A percentile compares a stretch with the other conserved stretches of the same genome.
Evolutionary conservation across 2,113 vertebrate genomes (phyloP).

Genomic region (Lagopus leucura): DNA sequence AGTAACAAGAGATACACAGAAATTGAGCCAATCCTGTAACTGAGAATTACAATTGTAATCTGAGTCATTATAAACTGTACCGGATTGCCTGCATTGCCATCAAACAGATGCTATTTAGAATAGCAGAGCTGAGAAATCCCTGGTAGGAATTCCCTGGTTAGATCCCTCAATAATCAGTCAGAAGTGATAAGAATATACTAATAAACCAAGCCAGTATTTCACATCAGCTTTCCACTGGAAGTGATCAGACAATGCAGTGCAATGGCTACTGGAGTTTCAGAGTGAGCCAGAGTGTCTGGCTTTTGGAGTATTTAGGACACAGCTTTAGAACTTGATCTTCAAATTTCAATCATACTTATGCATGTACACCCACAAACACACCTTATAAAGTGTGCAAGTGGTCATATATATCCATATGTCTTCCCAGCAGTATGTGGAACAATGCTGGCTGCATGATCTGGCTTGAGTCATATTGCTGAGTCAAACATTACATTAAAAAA

Average conservation of each 20-base stretch:
- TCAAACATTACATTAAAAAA: background rate
- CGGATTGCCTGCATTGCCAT: background rate
- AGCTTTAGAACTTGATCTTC: background rate
- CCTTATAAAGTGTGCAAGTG: background rate
- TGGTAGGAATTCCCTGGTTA: background rate
- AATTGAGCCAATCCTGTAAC: background rate
- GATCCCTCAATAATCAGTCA: background rate
- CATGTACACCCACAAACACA: background rate
- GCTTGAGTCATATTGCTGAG: background rate
- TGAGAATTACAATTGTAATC: background rate
- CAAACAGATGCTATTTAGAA: background rate
- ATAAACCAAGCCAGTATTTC: background rate
- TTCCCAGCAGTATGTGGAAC: background rate
- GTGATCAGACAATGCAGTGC: background rate
- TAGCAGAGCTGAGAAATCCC: background rate
- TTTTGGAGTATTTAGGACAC: background rate
- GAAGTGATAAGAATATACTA: background rate
- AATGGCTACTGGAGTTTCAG: background rate
- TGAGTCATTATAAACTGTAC: background rate
- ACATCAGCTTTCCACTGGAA: background rate
- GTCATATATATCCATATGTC: background rate
- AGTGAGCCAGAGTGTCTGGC: background rate
- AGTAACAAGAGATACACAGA: background rate
- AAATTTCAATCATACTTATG: background rate
- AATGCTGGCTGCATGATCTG: background rate